phyloP scores from a whole-genome alignment of 2,888 invertebrate species.

The Macropis europaea region DNA sequence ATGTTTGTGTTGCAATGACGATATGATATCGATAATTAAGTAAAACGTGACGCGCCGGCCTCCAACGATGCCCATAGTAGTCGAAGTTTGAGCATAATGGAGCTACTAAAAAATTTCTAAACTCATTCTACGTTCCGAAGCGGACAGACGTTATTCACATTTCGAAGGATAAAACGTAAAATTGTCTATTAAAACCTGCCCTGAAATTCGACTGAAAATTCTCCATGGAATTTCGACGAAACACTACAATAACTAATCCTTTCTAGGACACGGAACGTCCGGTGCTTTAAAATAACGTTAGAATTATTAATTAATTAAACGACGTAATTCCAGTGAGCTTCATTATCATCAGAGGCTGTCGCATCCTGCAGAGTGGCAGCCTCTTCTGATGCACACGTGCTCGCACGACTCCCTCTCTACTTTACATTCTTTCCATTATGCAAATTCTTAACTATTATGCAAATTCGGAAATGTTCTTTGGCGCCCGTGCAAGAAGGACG shows the following conservation, averaged over 20 bases:
- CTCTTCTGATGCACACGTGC: conserved; percentile 53
- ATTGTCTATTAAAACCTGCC: too few relatives aligned
- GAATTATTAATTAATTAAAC: conserved; percentile 41
- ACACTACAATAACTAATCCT: not conserved
- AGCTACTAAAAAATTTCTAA: too few relatives aligned
- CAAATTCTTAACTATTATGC: conserved; percentile 61
- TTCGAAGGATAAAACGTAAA: too few relatives aligned
- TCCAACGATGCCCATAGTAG: too few relatives aligned
- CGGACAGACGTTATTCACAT: too few relatives aligned
- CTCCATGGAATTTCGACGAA: not conserved
- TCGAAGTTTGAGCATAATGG: too few relatives aligned
- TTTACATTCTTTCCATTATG: conserved; percentile 64
- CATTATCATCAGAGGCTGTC: conserved; percentile 47
- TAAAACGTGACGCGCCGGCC: too few relatives aligned
- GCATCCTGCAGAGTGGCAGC: conserved; percentile 23
- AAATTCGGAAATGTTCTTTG: conserved; percentile 50
- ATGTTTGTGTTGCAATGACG: too few relatives aligned
- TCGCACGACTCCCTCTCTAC: conserved; percentile 45
- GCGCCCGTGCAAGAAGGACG: conserved; percentile 46
- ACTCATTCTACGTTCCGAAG: too few relatives aligned
- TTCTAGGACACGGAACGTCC: too few relatives aligned
- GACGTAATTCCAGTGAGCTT: conserved; percentile 36
- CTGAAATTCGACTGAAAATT: too few relatives aligned
- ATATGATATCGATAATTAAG: too few relatives aligned
- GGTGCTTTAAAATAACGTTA: not conserved